These are phyloP conservation scores for Thalassophryne amazonica DNA, from an alignment of 2,797 vertebrate genomes.

Conservation along the genomic window DNA sequence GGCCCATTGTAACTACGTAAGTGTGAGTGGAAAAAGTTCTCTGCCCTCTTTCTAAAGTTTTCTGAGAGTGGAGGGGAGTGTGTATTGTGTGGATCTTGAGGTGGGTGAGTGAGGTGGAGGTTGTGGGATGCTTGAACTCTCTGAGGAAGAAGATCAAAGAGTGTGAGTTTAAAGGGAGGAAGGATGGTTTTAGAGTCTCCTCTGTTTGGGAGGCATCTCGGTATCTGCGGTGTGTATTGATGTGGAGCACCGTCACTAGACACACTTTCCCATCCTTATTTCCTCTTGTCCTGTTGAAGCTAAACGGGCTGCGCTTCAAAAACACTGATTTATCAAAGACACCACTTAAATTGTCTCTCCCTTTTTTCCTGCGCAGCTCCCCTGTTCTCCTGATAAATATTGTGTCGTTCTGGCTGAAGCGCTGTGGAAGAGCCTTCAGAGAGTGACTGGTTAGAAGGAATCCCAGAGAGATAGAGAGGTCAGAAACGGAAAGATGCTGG, in stretches of 20 bases:
- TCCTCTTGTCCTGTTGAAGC: slow-evolving; percentile 74
- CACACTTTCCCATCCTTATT: slow-evolving; percentile 70
- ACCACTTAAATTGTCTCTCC: slow-evolving; percentile 72
- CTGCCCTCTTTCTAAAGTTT: slow-evolving; percentile 69
- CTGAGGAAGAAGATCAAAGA: slow-evolving; percentile 76
- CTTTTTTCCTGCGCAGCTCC: slow-evolving; percentile 43
- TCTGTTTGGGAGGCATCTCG: slow-evolving; percentile 76
- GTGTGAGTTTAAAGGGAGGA: slow-evolving; percentile 68
- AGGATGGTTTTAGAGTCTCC: slow-evolving; percentile 62
- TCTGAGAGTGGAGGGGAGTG: slow-evolving; percentile 46
- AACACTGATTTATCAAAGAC: slow-evolving; percentile 77
- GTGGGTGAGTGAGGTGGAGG: slow-evolving; percentile 49
- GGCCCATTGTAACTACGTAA: slow-evolving; percentile 37
- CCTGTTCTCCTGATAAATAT: slow-evolving; percentile 74
- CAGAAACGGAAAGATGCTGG: slow-evolving; percentile 63
- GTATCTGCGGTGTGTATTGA: slow-evolving; percentile 73
- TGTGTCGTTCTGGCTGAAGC: slow-evolving; percentile 65
- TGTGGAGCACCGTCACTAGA: slow-evolving; percentile 68
- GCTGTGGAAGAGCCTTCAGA: slow-evolving; percentile 60
- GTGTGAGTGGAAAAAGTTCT: slow-evolving; percentile 50
- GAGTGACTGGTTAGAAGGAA: slow-evolving; percentile 74
- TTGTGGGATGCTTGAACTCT: slow-evolving; percentile 71
- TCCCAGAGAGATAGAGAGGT: slow-evolving; percentile 72
- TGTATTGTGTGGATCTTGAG: slow-evolving; percentile 50
- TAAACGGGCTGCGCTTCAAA: slow-evolving; percentile 75